Evolutionary conservation across 1,140 invertebrate genomes (phyloP), one percentile per base, ranked within the genome.

Genomic region (Caenorhabditis brenneri): DNA sequence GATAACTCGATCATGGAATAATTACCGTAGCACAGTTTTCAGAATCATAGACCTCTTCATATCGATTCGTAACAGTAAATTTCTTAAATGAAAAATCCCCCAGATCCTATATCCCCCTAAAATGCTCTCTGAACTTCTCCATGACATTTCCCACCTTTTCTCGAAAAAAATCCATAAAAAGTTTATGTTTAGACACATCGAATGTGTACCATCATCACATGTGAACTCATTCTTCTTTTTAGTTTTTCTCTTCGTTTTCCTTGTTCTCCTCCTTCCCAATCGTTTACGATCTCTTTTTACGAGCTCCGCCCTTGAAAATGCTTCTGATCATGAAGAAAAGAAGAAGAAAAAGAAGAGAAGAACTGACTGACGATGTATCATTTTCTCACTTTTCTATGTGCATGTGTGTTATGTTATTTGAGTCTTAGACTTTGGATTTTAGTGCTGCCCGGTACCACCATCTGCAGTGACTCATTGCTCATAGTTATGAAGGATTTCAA

Each of bases 201-300:
- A 51, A 80, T 80, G 46, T 80, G 65, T 74, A 74, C 65, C n/a
- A n/a, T n/a, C 79, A 80, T 80, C 79, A 53, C 51, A 51, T 80
- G 51, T 80, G 51, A 55, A 53, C 79, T 53, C 79, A 53, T 55
- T 80, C 79, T 39, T 19, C 22, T n/a, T 80, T 24, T 39, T 51
- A 6, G 7, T 19, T 22, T 74, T 10, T 9, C 10, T 31, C 9
- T 31, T 22, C 27, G n/a, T 74, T 74, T 24, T 39, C 65, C n/a
- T n/a, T n/a, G n/a, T n/a, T n/a, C n/a, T n/a, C 22, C 10, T n/a
- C 55, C 55, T 58, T 58, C 55, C 58, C 31, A 10, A 22, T 79
- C 74, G 39, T 80, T 80, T 53, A 80, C 22, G 78, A 80, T 80
- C 78, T 80, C 78, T 51, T 49, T 80, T 53, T 80, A 80, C 78